A percentile compares a stretch with the other conserved stretches of the same genome.
Evolutionary conservation across 2,113 vertebrate species (phyloP).

Genomic region (Neofelis nebulosa): DNA sequence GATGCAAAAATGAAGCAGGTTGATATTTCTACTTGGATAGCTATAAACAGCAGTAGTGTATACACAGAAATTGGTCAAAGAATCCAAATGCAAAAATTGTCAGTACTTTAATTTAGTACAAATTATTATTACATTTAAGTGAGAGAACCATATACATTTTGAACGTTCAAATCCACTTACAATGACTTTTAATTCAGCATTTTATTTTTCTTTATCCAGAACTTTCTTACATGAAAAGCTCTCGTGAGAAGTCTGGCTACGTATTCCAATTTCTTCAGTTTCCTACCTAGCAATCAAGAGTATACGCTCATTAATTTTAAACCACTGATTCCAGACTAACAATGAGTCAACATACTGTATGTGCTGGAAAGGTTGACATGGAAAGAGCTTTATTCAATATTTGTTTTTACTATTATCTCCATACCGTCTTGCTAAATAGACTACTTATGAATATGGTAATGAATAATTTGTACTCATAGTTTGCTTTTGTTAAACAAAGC

Average conservation of each 20-base stretch:
- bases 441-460: constrained; percentile 78
- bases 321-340: constrained; percentile 23
- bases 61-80: background rate
- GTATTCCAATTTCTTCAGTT: background rate
- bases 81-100: background rate
- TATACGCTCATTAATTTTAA: constrained; percentile 60
- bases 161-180: background rate
- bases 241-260: background rate
- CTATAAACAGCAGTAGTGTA: background rate
- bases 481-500: constrained; percentile 75
- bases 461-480: constrained; percentile 65
- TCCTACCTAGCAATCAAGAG: background rate
- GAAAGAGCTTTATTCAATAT: constrained; percentile 68
- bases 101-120: background rate
- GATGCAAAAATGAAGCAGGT: background rate
- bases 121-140: background rate
- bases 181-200: background rate
- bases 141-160: constrained; percentile 17
- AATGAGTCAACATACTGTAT: constrained; percentile 37
- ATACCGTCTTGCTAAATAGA: constrained; percentile 61
- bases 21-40: background rate
- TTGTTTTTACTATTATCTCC: constrained; percentile 77
- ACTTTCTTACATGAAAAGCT: background rate
- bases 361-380: constrained; percentile 18
- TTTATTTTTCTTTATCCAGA: background rate